Conservation (phyloP, 1,140 invertebrate species). For the Drosophila kikkawai region DNA sequence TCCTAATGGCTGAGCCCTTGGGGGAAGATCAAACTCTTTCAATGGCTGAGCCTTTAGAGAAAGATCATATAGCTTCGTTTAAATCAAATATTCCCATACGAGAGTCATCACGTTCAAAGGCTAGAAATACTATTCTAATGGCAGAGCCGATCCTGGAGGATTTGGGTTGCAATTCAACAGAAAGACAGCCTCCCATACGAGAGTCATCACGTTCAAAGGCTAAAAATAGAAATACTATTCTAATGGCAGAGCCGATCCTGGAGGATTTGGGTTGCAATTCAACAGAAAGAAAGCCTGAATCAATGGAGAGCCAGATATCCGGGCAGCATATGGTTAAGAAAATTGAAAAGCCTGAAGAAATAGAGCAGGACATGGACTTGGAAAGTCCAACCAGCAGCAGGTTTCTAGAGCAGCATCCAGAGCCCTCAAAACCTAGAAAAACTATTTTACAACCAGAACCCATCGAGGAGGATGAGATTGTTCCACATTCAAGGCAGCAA, state of each 20-base stretch:
- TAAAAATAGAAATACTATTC: conserved; percentile 11
- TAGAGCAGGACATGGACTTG: not conserved
- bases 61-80: not conserved
- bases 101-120: not conserved
- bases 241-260: not conserved
- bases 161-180: not conserved
- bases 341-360: not conserved
- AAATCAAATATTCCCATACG: not conserved
- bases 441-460: not conserved
- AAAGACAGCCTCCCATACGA: too few species aligned
- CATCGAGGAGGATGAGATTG: not conserved
- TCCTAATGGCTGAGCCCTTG: not conserved
- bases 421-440: not conserved
- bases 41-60: conserved; percentile 4
- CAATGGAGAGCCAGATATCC: too few species aligned
- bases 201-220: not conserved
- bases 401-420: conserved; percentile 1
- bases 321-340: not conserved
- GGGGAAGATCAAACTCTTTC: conserved; percentile 6
- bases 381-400: not conserved
- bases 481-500: not conserved
- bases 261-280: not conserved
- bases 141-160: not conserved
- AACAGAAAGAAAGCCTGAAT: not conserved
- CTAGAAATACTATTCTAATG: conserved; percentile 3